phyloP scores from a whole-genome alignment of 2,888 invertebrate genomes.

The Trypoxylon attenuatum region DNA sequence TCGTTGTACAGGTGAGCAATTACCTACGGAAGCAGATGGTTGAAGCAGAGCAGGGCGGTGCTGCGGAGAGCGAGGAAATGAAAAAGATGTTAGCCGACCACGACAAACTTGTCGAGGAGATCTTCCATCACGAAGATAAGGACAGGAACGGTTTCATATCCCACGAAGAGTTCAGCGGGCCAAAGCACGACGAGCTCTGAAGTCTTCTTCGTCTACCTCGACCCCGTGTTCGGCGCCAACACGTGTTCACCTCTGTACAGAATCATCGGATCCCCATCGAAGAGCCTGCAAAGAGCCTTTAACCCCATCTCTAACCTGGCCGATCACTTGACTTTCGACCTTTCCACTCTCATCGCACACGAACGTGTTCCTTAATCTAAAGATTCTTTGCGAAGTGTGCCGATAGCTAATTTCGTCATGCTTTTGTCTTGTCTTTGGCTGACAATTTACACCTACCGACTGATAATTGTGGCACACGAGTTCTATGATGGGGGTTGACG shows the following conservation, averaged over 20 bases:
- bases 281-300: not conserved
- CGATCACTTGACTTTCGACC: too few species aligned
- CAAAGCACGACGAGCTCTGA: conserved; percentile 98
- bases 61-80: conserved; percentile 84
- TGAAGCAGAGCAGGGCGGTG: conserved; percentile 79
- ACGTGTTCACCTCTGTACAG: conserved; percentile 51
- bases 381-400: too few species aligned
- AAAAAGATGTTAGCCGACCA: conserved; percentile 91
- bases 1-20: conserved; percentile 91
- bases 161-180: conserved; percentile 96
- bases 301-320: too few species aligned
- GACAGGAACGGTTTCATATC: conserved; percentile 98
- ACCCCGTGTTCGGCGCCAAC: conserved; percentile 44
- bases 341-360: too few species aligned
- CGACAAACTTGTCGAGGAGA: conserved; percentile 95
- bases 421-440: too few species aligned
- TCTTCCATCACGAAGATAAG: conserved; percentile 97
- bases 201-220: conserved; percentile 44
- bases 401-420: too few species aligned
- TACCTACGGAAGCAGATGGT: conserved; percentile 95
- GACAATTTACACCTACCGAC: too few species aligned
- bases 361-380: too few species aligned
- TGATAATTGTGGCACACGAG: too few species aligned
- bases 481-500: too few species aligned
- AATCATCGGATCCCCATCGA: conserved; percentile 26